Evolutionary conservation across 2,888 invertebrate genomes (phyloP), one percentile per base, ranked within the genome.

Genomic region (Cecidostiba fungosa): DNA sequence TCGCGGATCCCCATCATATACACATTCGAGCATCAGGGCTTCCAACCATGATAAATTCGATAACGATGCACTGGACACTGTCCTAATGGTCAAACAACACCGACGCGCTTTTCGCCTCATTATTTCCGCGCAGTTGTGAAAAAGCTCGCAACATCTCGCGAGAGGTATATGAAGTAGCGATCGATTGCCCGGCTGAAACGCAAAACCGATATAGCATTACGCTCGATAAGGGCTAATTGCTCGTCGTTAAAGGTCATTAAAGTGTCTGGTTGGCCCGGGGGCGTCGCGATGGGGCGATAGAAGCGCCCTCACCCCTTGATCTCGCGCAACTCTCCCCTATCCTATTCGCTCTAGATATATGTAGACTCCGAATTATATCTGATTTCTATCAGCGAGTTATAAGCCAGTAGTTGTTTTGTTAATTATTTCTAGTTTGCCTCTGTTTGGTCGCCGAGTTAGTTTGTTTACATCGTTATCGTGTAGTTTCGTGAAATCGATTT

Each of bases 231-330:
- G 88, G 88, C 89, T 92, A 93, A 93, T 93, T 92, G 92, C 91
- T 89, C 88, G 86, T 91, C 90, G 90, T 93, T 92, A 92, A 90
- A 90, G 92, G 91, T 92, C 91, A 93, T 93, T 90, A 93, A 92
- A 92, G 93, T 93, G 92, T 93, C 92, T 88, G 91, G 91, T 93
- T 92, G 82, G 88, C 74, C 59, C 16, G 26, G 39, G 54, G 69
- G 43, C 29, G 59, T 70, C 50, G 43, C n/a, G 47, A n/a, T 72
- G 82, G 36, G 32, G 59, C 77, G 78, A 32, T 59, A 74, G 10
- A n/a, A 39, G 32, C 47, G 23, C 59, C 47, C 26, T 16, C 73
- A 12, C 23, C 82, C 66, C 43, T 43, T 69, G 50, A 36, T 50
- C 36, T 23, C 23, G 36, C 23, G 79, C 23, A 26, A 0, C 26